Evolutionary conservation across 2,113 vertebrate species (phyloP).

Genomic region (Cardinalis cardinalis): DNA sequence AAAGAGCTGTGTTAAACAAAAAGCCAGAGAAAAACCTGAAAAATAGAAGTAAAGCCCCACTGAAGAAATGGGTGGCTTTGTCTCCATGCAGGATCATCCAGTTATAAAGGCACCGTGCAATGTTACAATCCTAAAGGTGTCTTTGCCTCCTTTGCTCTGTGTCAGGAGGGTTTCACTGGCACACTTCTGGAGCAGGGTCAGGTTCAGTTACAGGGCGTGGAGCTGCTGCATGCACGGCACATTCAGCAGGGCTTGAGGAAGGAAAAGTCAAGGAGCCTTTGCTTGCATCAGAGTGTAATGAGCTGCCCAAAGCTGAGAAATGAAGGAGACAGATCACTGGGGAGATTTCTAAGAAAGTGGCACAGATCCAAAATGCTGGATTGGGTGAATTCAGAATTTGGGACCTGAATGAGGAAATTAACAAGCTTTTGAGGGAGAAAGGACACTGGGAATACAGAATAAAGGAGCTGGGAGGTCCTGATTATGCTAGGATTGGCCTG

Average conservation of each 20-base stretch:
- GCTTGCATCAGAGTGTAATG: background rate
- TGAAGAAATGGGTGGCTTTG: background rate
- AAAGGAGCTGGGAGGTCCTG: background rate
- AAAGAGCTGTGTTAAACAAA: background rate
- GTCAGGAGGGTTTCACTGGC: constrained; percentile 92
- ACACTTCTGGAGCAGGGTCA: constrained; percentile 80
- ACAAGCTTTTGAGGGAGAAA: background rate
- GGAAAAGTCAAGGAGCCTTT: background rate
- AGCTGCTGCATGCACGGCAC: background rate
- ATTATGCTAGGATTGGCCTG: background rate
- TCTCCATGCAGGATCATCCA: background rate
- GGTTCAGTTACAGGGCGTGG: background rate
- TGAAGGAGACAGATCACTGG: background rate
- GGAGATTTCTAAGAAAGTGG: background rate
- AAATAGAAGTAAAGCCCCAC: background rate
- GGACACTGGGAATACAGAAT: background rate
- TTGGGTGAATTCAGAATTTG: background rate
- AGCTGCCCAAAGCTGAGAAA: background rate
- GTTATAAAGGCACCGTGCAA: background rate
- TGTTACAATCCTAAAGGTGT: constrained; percentile 83
- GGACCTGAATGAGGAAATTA: background rate
- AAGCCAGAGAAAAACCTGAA: background rate
- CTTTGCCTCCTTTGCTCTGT: constrained; percentile 90
- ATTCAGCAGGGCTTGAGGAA: background rate
- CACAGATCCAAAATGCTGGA: background rate